Evolutionary conservation across 1,140 invertebrate genomes (phyloP), one percentile per base, ranked within the genome.

Genomic region (Drosophila nasuta): DNA sequence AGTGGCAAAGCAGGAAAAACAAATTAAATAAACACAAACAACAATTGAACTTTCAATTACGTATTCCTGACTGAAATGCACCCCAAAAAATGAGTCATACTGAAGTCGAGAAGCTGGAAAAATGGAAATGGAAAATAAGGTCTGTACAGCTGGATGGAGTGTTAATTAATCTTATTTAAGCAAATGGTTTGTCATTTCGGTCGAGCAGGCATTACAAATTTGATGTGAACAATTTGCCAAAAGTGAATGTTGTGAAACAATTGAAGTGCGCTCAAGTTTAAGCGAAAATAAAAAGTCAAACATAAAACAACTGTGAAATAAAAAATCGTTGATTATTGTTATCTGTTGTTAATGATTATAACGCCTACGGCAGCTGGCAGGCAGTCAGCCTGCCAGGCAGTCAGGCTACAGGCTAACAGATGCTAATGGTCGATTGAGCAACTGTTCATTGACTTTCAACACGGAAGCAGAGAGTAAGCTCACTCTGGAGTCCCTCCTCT

Each of bases 121-220:
- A 52, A 41, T n/a, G 38, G 51, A 75, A 58, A 56, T n/a, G 38
- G 57, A 75, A 58, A 56, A 62, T 65, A 45, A 60, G 57, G 75
- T 75, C 72, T 59, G 57, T 43, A 60, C 64, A 75, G 73, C 51
- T 10, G 35, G 70, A 65, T 88, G 80, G 52, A 66, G 63, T 57
- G 74, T 77, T 88, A 88, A 88, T 88, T 88, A 85, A 88, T 88
- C 85, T 88, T 88, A 77, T 65, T 89, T 89, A 52, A 52, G 51
- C 66, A 78, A 83, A 71, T 87, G 85, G 79, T 69, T 65, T 88
- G 85, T 88, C 85, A 85, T 88, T 83, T 81, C 33, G 49, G 38
- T 38, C 17, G 17, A 70, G 43, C 70, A 54, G 67, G 71, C 76
- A 71, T 82, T 67, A 87, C 86, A 76, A 86, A 86, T 86, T 86